A percentile compares a stretch with the other conserved stretches of the same genome.
These are phyloP conservation scores for Galerucella pusilla DNA, from an alignment of 2,888 invertebrate species.

Conservation along the genomic window DNA sequence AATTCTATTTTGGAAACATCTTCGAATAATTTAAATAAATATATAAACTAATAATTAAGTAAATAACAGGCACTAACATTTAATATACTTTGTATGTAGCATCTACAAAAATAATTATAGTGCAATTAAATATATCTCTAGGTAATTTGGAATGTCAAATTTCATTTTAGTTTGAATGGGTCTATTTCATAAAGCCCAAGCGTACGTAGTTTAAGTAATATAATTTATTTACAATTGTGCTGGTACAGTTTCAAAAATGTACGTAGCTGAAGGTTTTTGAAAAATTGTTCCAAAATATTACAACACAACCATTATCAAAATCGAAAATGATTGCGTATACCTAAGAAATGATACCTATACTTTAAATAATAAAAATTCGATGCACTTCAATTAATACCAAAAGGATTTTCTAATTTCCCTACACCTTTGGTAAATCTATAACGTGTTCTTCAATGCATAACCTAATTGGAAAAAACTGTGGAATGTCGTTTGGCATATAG, in stretches of 20 bases:
- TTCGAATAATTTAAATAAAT: slow-evolving; percentile 19
- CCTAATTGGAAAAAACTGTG: not conserved
- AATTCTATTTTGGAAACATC: slow-evolving; percentile 10
- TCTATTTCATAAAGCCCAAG: slow-evolving; percentile 23
- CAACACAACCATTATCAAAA: not conserved
- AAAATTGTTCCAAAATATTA: not conserved
- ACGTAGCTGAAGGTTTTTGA: not conserved
- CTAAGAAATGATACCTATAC: too few relatives aligned
- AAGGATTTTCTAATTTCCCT: not conserved
- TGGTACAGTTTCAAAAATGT: slow-evolving; percentile 4
- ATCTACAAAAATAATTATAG: slow-evolving; percentile 30
- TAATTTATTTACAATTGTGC: slow-evolving; percentile 14
- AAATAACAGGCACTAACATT: slow-evolving; percentile 31
- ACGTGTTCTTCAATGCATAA: not conserved
- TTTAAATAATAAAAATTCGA: not conserved
- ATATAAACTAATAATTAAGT: slow-evolving; percentile 12
- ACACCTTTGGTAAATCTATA: not conserved
- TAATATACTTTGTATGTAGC: slow-evolving; percentile 29
- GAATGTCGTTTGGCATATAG: too few relatives aligned
- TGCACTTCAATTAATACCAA: not conserved
- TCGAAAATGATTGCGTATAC: too few relatives aligned
- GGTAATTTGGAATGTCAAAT: slow-evolving; percentile 27
- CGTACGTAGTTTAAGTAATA: not conserved
- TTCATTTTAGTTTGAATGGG: slow-evolving; percentile 2
- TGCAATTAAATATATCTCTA: slow-evolving; percentile 18